A percentile compares a stretch with the other conserved stretches of the same genome.
Evolutionary conservation across 35 echinoderm and acorn worm species (phyloP).

Genomic region (Nesometra sesokonis): DNA sequence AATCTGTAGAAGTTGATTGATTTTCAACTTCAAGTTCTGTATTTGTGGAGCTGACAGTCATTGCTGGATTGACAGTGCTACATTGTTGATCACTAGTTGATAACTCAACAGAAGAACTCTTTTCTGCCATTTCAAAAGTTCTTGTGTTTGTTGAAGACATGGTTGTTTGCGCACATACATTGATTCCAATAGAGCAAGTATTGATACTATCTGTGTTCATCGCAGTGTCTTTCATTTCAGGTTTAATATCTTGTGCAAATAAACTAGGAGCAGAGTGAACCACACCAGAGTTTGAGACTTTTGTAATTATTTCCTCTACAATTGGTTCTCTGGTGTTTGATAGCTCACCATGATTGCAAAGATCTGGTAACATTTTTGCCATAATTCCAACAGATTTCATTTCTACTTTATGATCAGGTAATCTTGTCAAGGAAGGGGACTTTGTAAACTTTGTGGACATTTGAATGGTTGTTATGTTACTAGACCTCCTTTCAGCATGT

Average conservation of each 20-base stretch:
- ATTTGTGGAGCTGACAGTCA: neutral
- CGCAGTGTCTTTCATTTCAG: neutral
- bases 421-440: neutral
- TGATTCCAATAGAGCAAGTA: neutral
- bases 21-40: neutral
- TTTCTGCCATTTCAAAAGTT: neutral
- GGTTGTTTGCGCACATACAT: neutral
- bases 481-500: constrained; percentile 19
- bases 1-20: neutral
- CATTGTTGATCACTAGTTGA: neutral
- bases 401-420: neutral
- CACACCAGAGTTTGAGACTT: neutral
- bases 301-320: neutral
- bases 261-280: neutral
- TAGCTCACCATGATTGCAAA: neutral
- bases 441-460: neutral
- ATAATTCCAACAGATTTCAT: neutral
- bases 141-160: neutral
- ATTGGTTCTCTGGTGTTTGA: neutral
- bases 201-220: neutral
- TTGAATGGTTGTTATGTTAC: neutral
- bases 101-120: neutral
- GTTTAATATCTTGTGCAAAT: neutral
- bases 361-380: neutral
- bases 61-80: neutral